These are phyloP conservation scores for Phrynocephalus vlangalii DNA, from an alignment of 2,797 vertebrate genomes.

Conservation along the genomic window DNA sequence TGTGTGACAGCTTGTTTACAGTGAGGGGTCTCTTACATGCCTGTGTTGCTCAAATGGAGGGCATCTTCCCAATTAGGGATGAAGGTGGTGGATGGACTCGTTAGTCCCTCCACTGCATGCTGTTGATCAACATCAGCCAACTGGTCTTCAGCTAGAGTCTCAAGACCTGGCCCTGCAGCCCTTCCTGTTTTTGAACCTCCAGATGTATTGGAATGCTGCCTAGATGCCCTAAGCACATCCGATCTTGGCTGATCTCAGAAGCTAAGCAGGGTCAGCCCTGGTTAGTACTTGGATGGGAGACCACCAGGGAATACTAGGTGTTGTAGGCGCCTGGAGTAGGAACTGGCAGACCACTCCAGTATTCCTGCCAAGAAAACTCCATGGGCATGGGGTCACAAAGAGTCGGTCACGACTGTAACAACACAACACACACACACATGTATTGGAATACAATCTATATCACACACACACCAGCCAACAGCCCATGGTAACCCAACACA, in stretches of 20 bases:
- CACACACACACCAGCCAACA: background rate
- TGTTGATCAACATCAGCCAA: background rate
- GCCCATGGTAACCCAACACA: background rate
- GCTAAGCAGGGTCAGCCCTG: too few species aligned
- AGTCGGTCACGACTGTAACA: too few species aligned
- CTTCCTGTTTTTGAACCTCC: background rate
- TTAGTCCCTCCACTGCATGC: too few species aligned
- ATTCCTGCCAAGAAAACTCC: too few species aligned
- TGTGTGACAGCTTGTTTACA: background rate
- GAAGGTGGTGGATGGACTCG: background rate
- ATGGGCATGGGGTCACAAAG: too few species aligned
- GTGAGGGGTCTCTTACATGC: background rate
- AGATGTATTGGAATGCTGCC: background rate
- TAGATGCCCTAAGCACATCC: background rate
- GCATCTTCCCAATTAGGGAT: background rate
- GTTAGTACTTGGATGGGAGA: too few species aligned
- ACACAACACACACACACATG: too few species aligned
- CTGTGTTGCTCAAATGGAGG: background rate
- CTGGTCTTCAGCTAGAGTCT: background rate
- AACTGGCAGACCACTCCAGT: too few species aligned
- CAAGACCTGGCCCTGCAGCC: background rate
- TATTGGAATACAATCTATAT: background rate
- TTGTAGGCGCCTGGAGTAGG: too few species aligned
- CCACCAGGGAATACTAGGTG: too few species aligned
- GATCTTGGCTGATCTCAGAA: too few species aligned